Conservation (phyloP, 1,140 invertebrate genomes). For the Brachionus sp. region DNA sequence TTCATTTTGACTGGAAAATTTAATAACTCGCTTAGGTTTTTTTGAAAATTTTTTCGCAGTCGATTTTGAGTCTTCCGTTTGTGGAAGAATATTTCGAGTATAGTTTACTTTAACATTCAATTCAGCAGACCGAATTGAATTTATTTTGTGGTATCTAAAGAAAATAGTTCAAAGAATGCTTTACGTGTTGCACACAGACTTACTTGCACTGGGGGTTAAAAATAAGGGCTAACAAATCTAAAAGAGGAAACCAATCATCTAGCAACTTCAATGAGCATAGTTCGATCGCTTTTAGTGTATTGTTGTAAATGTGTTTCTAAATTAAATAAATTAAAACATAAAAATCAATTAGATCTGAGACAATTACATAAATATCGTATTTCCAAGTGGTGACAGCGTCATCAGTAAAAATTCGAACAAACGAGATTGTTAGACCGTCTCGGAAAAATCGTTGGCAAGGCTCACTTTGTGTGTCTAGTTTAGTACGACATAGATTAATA, state of each 20-base stretch:
- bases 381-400: conserved; percentile 97
- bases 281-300: conserved; percentile 84
- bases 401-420: conserved; percentile 95
- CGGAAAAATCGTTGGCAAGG: conserved; percentile 90
- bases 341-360: not conserved
- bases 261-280: conserved; percentile 82
- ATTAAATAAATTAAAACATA: conserved; percentile 51
- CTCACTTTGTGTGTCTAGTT: conserved; percentile 80
- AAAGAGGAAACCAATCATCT: conserved; percentile 85
- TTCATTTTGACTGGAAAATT: conserved; percentile 2
- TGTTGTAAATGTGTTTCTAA: conserved; percentile 78
- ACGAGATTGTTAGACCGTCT: conserved; percentile 87
- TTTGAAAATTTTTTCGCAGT: not conserved
- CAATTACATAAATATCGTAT: conserved; percentile 75
- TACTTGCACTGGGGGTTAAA: conserved; percentile 69
- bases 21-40: not conserved
- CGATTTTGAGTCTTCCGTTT: not conserved
- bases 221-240: conserved; percentile 86
- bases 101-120: conserved; percentile 31
- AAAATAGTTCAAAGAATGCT: not conserved
- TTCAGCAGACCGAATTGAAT: conserved; percentile 3
- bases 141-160: conserved; percentile 28
- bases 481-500: conserved; percentile 76
- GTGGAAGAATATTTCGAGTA: conserved; percentile 6
- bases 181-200: not conserved